Conservation (phyloP, 2,888 invertebrate genomes). For the Dryobotodes eremita region DNA sequence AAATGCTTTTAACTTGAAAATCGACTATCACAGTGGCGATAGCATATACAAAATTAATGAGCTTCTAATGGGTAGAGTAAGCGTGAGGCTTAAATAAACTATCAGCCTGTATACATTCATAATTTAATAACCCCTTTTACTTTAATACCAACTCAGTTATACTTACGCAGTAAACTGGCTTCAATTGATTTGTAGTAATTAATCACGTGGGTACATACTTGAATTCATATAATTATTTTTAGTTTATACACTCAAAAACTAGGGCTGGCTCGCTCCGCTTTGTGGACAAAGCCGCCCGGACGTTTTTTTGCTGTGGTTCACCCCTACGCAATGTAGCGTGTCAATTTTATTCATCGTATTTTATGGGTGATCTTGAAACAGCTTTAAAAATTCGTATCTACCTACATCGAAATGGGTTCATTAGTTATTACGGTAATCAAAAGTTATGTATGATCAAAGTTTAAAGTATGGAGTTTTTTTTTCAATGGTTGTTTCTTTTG, state of each 20-base stretch:
- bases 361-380: conserved; percentile 54
- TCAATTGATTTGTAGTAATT: conserved; percentile 43
- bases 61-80: background rate
- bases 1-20: conserved; percentile 3
- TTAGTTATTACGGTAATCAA: conserved; percentile 41
- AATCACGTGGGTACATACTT: conserved; percentile 19
- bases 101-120: conserved; percentile 19
- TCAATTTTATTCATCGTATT: conserved; percentile 60
- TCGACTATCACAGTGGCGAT: background rate
- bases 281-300: conserved; percentile 27
- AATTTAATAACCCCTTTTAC: conserved; percentile 26
- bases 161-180: conserved; percentile 9
- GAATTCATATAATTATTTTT: conserved; percentile 32
- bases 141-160: background rate
- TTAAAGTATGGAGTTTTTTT: conserved; percentile 13
- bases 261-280: conserved; percentile 29
- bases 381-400: conserved; percentile 49
- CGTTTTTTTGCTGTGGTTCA: conserved; percentile 52
- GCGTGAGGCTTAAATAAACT: conserved; percentile 22
- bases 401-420: conserved; percentile 44
- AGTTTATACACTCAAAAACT: conserved; percentile 33
- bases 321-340: conserved; percentile 58
- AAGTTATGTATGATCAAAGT: conserved; percentile 10
- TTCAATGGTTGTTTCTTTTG: background rate
- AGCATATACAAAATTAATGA: conserved; percentile 20